Evolutionary conservation across 2,797 vertebrate species (phyloP).

Genomic region (Rhinatrema bivittatum): DNA sequence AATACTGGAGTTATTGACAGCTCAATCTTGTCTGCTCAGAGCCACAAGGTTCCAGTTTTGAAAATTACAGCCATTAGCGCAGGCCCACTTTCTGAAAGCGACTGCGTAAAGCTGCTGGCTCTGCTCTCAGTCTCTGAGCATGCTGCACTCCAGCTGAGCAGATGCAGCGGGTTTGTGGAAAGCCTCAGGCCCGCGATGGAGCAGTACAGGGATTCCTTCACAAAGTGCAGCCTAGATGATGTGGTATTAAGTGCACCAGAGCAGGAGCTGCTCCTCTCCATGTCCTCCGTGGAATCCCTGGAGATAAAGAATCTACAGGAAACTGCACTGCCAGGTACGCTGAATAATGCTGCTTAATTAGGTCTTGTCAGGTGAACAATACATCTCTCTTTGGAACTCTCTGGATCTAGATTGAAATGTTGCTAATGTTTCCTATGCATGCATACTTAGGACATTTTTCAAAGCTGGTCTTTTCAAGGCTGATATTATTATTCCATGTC

Average conservation of each 20-base stretch:
- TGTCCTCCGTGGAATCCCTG: constrained; percentile 25
- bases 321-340: constrained; percentile 15
- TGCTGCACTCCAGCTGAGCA: constrained; percentile 2
- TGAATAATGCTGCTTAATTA: no score
- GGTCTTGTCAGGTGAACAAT: no score
- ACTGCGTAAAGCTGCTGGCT: background rate
- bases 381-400: no score
- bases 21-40: background rate
- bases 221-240: background rate
- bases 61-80: background rate
- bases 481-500: no score
- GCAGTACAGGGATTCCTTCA: constrained; percentile 8
- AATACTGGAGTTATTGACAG: background rate
- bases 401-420: no score
- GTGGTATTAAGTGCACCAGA: constrained; percentile 7
- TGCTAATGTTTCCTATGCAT: no score
- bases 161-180: constrained; percentile 7
- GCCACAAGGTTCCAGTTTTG: background rate
- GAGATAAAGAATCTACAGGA: background rate
- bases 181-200: constrained; percentile 17
- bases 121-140: constrained; percentile 23
- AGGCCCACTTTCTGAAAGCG: background rate
- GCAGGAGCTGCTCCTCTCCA: constrained; percentile 22
- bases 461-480: no score
- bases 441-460: no score